Percentiles rank a stretch among this genome's conserved stretches.
Conservation (phyloP, 1,140 invertebrate species). For the Venustaconcha ellipsiformis region DNA sequence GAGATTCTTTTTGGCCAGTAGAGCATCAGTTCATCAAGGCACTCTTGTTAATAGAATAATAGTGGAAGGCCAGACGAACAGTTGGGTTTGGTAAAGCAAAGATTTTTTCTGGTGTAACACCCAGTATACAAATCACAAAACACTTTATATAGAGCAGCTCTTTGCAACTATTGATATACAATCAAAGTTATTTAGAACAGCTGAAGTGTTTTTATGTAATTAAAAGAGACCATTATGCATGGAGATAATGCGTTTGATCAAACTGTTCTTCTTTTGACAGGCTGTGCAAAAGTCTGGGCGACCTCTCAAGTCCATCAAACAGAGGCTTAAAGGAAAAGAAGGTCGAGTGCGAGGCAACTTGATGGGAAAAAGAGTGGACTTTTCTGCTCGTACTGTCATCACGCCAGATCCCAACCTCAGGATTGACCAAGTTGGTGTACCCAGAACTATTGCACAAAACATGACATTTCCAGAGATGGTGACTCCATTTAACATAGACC, state of each 20-base stretch:
- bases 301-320: conserved; percentile 97
- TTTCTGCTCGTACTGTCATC: conserved; percentile 99
- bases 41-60: too few relatives aligned
- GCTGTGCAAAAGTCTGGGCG: conserved; percentile 99
- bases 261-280: conserved; percentile 45
- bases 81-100: too few relatives aligned
- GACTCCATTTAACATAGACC: conserved; percentile 99
- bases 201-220: too few relatives aligned
- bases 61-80: too few relatives aligned
- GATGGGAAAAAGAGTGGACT: conserved; percentile 99
- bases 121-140: too few relatives aligned
- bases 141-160: too few relatives aligned
- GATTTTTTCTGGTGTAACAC: too few relatives aligned
- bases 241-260: neutral
- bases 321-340: conserved; percentile 86
- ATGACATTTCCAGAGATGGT: conserved; percentile 99
- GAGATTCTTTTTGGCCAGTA: too few relatives aligned
- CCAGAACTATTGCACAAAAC: conserved; percentile 98
- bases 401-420: conserved; percentile 99
- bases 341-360: conserved; percentile 98
- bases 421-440: conserved; percentile 98
- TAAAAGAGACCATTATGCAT: too few relatives aligned
- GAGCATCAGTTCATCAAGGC: too few relatives aligned
- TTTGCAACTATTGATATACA: too few relatives aligned
- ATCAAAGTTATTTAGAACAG: too few relatives aligned